phyloP scores from a whole-genome alignment of 2,888 invertebrate species.

The Malacosoma neustria region DNA sequence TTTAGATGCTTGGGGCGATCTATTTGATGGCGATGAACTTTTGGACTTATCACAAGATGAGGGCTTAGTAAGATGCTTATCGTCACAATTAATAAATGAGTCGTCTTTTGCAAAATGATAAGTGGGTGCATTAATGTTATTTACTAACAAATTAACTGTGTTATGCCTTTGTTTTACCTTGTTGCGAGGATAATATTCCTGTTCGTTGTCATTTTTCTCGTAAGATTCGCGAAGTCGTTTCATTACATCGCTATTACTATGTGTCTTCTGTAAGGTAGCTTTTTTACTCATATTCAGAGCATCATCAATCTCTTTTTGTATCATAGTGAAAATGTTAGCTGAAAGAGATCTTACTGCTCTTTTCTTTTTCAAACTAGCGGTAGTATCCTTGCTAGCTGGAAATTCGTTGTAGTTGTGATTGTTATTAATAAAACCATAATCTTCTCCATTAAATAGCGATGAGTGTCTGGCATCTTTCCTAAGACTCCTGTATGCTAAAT shows the following conservation, averaged over 20 bases:
- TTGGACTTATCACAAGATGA: slow-evolving; percentile 70
- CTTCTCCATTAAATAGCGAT: slow-evolving; percentile 60
- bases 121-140: slow-evolving; percentile 58
- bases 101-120: slow-evolving; percentile 70
- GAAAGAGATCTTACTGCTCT: slow-evolving; percentile 88
- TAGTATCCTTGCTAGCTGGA: slow-evolving; percentile 45
- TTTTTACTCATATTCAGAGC: slow-evolving; percentile 69
- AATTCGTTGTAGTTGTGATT: slow-evolving; percentile 51
- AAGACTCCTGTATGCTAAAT: slow-evolving; percentile 88
- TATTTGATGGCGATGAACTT: slow-evolving; percentile 73
- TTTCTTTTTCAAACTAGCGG: slow-evolving; percentile 78
- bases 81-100: slow-evolving; percentile 66
- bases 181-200: slow-evolving; percentile 58
- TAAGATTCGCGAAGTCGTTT: slow-evolving; percentile 59
- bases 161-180: slow-evolving; percentile 72
- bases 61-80: slow-evolving; percentile 63
- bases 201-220: slow-evolving; percentile 59
- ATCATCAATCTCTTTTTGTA: slow-evolving; percentile 78
- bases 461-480: slow-evolving; percentile 84
- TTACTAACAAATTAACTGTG: slow-evolving; percentile 65
- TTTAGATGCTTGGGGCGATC: slow-evolving; percentile 68
- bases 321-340: slow-evolving; percentile 87
- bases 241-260: slow-evolving; percentile 77
- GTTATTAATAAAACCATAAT: slow-evolving; percentile 65
- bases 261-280: slow-evolving; percentile 73